Conservation (phyloP, 37 sponge, comb jelly and placozoan species). For the Ephydatia muelleri region DNA sequence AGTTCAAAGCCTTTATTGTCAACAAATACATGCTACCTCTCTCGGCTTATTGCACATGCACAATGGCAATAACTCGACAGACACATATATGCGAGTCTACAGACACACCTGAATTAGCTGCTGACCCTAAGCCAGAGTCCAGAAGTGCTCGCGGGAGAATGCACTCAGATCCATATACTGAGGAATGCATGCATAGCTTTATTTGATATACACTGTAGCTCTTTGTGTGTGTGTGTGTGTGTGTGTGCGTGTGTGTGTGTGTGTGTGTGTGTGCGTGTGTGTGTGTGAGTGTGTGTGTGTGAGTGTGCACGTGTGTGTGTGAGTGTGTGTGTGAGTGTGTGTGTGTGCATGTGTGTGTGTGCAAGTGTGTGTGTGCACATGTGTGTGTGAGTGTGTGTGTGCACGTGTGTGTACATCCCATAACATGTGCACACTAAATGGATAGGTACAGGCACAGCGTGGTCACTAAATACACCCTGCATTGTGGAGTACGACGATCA, state of each 20-base stretch:
- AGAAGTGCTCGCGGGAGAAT: not conserved
- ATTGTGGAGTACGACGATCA: slow-evolving; percentile 21
- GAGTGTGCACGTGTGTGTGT: slow-evolving; percentile 10
- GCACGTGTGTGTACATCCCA: no score
- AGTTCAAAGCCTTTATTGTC: no score
- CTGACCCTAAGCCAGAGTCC: not conserved
- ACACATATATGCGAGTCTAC: no score
- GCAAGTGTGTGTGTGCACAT: no score
- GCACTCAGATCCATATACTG: not conserved
- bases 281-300: slow-evolving; percentile 7
- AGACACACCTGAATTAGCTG: not conserved
- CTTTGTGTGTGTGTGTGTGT: no score
- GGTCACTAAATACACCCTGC: not conserved
- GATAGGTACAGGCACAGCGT: no score
- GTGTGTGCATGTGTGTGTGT: slow-evolving; percentile 15
- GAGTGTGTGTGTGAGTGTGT: slow-evolving; percentile 22
- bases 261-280: slow-evolving; percentile 19
- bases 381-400: slow-evolving; percentile 29
- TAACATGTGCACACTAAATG: no score
- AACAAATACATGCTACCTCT: no score
- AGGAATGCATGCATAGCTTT: no score
- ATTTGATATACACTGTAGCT: no score
- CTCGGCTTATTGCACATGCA: no score
- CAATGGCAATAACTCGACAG: no score
- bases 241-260: slow-evolving; percentile 23